Base-by-base conservation (phyloP, 2,797 vertebrate genomes). In the Clamator glandarius region DNA sequence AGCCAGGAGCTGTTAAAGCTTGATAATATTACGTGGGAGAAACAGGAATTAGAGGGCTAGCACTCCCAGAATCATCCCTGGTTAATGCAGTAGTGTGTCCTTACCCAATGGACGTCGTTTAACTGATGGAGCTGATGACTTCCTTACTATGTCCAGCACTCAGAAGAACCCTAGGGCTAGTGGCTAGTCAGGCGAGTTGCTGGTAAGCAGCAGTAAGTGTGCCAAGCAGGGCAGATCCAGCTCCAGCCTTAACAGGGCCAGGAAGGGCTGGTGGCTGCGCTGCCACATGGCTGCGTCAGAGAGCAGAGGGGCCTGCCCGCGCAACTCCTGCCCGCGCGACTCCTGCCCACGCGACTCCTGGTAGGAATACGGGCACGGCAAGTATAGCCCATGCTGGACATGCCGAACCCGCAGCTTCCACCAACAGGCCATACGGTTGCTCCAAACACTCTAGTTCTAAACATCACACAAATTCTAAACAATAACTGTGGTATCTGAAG, bases 301-400 rank as follows among this genome's bases (percentile, higher is more conserved):
- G 9, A 23, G 77, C 78, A 63, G 62, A 46, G 29, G 42, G 36
- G 54, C 58, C n/a, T n/a, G n/a, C n/a, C n/a, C n/a, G n/a, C n/a
- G n/a, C n/a, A n/a, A 62, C 0, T 1, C 64, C 73, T 10, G 12
- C 36, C 36, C 5, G 1, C 78, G 36, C 23, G n/a, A 62, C 0
- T 1, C 64, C 73, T 10, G 12, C 36, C 36, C 5, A 1, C 78
- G 36, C 23, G 41, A 81, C 8, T 63, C 54, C 10, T 13, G 31
- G 42, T 54, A 64, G 31, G 20, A 90, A 75, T 8, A 80, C 0
- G 3, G 73, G 88, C 63, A 62, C 2, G 3, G 39, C 1, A 3
- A 64, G 10, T 14, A 85, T 0, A 25, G 35, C 35, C 33, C n/a
- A 11, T 29, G 24, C 9, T 41, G 70, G 25, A 84, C 39, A 19